Evolutionary conservation across 2,113 vertebrate species (phyloP), one percentile per base, ranked within the genome.

Genomic region (Caloenas nicobarica): DNA sequence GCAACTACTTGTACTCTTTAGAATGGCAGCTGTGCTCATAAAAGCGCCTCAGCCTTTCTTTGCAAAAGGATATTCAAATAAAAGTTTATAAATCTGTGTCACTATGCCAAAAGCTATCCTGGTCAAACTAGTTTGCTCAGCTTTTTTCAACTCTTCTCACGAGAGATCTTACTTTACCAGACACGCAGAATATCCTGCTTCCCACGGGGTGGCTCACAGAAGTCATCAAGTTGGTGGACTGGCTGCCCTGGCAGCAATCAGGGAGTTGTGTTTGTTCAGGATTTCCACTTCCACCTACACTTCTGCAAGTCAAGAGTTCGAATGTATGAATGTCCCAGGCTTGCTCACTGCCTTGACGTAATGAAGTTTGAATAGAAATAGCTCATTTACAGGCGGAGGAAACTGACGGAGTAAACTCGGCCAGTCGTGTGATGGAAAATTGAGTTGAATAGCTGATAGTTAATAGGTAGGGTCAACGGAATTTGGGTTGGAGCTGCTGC

Each of bases 261-360:
- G 69, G 48, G 65, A 53, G 38, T 33, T 77, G 18, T 87, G 78
- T 94, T 93, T 94, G 57, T 88, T 92, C 92, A 96, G 95, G 71
- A 89, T 90, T 97, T 96, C 92, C 90, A 65, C 80, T 90, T 74
- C 17, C 11, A 88, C 62, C 87, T 85, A 65, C 70, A 8, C 28
- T 74, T 16, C 28, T 42, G 65, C 61, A 74, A 84, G 74, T 64
- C 44, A 29, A 46, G 73, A 31, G 58, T 38, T n/a, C 36, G 65
- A 74, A 33, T 51, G 29, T n/a, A 12, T 10, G n/a, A 66, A 33
- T 29, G 70, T 85, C 58, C 0, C 0, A 53, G 65, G 72, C 56
- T 93, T 81, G 33, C 38, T 95, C 53, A 13, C 44, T 64, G 69
- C 69, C 65, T 93, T 94, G 83, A 71, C 0, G 4, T 88, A 51